A percentile compares a stretch with the other conserved stretches of the same genome.
phyloP scores from a whole-genome alignment of 2,888 invertebrate species.

The Ichneumoninae sp. region DNA sequence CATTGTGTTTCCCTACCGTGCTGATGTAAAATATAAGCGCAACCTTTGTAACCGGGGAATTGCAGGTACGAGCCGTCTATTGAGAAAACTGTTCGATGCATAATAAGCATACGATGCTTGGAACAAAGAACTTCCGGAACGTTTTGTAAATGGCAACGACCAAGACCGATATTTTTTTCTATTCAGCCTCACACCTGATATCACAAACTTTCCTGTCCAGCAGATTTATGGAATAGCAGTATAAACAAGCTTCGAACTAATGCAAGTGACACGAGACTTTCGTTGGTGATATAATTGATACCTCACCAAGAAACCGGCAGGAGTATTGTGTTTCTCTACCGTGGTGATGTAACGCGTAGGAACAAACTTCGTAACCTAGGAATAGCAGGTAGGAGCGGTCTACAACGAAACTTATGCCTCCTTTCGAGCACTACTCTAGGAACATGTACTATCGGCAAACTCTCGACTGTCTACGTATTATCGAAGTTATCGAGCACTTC shows the following conservation, averaged over 20 bases:
- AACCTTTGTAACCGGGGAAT: background rate
- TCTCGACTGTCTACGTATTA: constrained; percentile 12
- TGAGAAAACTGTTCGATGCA: background rate
- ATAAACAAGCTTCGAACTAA: background rate
- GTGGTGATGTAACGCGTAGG: background rate
- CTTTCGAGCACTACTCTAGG: background rate
- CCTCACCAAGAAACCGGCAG: background rate
- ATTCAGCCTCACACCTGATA: background rate
- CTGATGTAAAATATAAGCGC: background rate
- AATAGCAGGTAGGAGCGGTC: background rate
- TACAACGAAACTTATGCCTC: constrained; percentile 1
- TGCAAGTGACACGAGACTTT: background rate
- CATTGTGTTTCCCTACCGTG: constrained; percentile 6
- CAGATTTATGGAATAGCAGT: background rate
- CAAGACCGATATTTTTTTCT: background rate
- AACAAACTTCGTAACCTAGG: background rate
- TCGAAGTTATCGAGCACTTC: constrained; percentile 28
- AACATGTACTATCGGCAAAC: background rate
- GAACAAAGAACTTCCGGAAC: background rate
- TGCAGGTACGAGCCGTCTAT: background rate
- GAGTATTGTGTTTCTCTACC: constrained; percentile 11
- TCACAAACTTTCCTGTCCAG: background rate
- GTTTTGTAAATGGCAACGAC: background rate
- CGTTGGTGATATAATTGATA: background rate
- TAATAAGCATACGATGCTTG: background rate